Base-by-base conservation (phyloP, 92 coral and sea anemone genomes). In the Pocillopora meandrina region DNA sequence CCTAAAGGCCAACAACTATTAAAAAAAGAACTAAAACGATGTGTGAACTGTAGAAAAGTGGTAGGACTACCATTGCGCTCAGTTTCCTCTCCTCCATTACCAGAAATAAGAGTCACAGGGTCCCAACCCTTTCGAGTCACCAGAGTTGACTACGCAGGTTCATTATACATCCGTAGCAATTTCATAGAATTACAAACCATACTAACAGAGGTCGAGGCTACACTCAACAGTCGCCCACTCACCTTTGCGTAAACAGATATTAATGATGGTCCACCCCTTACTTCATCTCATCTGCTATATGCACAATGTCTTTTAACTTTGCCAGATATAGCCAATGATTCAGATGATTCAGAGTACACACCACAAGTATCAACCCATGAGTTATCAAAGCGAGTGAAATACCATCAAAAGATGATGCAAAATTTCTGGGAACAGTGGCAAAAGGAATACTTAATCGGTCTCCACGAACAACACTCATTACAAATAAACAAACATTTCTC, bases 191-290 rank as follows among this genome's bases (percentile, higher is more conserved):
- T 85, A 9, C 68, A 68, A 58, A 78, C 68, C 10, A 55, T 77
- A 58, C 67, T 88, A 33, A 55, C 71, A 0, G 76, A 86, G 35
- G 77, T 86, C 31, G 31, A 33, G 77, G 67, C 16, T 82, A 85
- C 35, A 75, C 88, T 57, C 89, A 79, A 47, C 65, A 76, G 52
- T 89, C 31, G 31, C 31, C 31, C 31, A 26, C 31, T 84, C 64
- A 85, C 67, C 36, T 74, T 5, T 35, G 89, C 10, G 72, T 89
- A 26, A 31, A 42, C 80, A 89, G 92, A 26, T 26, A 26, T 26
- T 0, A 26, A 26, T 26, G 1, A 26, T 26, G 31, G 31, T 26
- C 31, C 31, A 26, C 31, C 31, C 31, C 0, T 26, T 26, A 26
- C 31, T 26, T 1, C 31, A 26, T 26, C 31, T 26, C 31, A 73